phyloP scores from a whole-genome alignment of 2,113 vertebrate species.

The Dinomys branickii region DNA sequence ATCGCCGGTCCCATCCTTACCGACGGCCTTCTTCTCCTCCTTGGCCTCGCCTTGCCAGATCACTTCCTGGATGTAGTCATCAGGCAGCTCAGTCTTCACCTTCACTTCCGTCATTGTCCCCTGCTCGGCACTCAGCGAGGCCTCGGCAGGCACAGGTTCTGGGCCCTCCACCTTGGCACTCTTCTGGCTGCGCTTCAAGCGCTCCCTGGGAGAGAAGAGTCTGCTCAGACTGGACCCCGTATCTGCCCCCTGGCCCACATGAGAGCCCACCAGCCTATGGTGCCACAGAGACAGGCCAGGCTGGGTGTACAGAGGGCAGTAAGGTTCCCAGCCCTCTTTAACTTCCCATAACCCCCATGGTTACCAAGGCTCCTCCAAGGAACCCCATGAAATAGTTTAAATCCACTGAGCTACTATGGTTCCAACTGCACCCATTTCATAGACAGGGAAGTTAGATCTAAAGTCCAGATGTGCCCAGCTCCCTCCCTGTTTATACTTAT shows the following conservation, averaged over 20 bases:
- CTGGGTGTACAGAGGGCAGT: accelerated
- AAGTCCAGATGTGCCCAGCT: background rate
- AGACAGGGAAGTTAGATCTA: background rate
- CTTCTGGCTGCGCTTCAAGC: slow-evolving; percentile 85
- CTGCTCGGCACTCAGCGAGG: slow-evolving; percentile 85
- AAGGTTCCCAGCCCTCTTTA: background rate
- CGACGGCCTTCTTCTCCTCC: slow-evolving; percentile 88
- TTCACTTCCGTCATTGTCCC: slow-evolving; percentile 89
- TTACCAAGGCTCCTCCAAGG: background rate
- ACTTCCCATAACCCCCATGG: background rate
- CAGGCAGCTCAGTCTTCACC: slow-evolving; percentile 90
- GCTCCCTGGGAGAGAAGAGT: slow-evolving; percentile 83
- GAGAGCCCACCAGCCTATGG: background rate
- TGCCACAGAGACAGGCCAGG: background rate
- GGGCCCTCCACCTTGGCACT: slow-evolving; percentile 85
- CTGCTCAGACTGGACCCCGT: background rate
- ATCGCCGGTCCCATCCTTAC: slow-evolving; percentile 88
- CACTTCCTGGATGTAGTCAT: slow-evolving; percentile 88
- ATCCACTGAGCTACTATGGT: background rate
- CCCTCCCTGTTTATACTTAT: background rate
- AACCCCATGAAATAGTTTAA: background rate
- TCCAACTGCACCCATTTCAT: background rate
- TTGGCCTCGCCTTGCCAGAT: slow-evolving; percentile 90
- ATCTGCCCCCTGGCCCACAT: background rate
- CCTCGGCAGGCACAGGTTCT: slow-evolving; percentile 80